Evolutionary conservation across 2,888 invertebrate species (phyloP), one percentile per base, ranked within the genome.

Genomic region (Amphipyra tragopoginis): DNA sequence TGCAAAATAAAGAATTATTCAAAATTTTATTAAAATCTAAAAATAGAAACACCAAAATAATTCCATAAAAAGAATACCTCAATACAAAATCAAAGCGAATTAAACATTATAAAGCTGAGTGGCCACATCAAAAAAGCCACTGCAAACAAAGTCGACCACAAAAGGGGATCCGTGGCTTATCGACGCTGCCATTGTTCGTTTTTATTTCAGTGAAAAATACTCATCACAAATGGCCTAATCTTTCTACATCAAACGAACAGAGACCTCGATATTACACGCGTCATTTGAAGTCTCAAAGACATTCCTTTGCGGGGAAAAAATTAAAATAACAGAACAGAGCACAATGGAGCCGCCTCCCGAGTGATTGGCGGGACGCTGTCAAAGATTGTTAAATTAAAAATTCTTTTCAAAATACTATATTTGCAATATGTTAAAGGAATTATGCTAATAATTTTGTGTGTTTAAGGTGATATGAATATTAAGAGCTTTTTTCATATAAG

Each of bases 211-310:
- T 87, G 88, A 92, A 92, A 93, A 93, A 91, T 91, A 91, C 89
- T 89, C 87, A 88, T 89, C 83, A 77, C 87, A 85, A 90, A 91
- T 90, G 88, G 90, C 88, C 87, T 88, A 90, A 93, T 93, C 92
- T 93, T 91, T 84, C 79, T 82, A 93, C 93, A 93, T 93, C 93
- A 93, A 94, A 93, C 92, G 86, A 83, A 87, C 86, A 81, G 86
- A 89, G 90, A 89, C 88, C 89, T 90, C 90, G 87, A 92, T 93
- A 93, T 94, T 93, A 92, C 93, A 93, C 90, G 93, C 93, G 85
- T 93, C 93, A 94, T 94, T 94, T 93, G 90, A 93, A 88, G 87
- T 91, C 87, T 93, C 94, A 94, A 94, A 94, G 94, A 94, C 92
- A 94, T 94, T 94, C 94, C 88, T 75, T 71, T 75, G 62, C 72